Evolutionary conservation across 2,797 vertebrate genomes (phyloP), one percentile per base, ranked within the genome.

Genomic region (Chrosomus eos): DNA sequence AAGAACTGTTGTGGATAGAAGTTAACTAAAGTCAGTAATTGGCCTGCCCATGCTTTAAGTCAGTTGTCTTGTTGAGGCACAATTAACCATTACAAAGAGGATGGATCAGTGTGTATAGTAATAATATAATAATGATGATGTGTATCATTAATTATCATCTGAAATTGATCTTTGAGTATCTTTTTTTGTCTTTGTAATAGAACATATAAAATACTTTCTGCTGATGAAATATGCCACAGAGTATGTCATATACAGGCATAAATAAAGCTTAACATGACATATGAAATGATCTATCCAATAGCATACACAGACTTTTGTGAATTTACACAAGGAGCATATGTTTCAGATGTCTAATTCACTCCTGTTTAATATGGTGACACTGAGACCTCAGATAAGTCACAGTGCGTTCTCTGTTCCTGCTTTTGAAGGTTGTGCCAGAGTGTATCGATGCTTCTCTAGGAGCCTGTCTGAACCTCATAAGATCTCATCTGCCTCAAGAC

Each of bases 401-500:
- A 79, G 53, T 87, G 83, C 75, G 67, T 73, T 82, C 62, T 82
- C 60, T 80, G 74, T 73, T 51, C 28, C 31, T 76, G 58, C 74
- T 36, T 85, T 45, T 85, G 64, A 70, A 48, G 78, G 71, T 84
- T 86, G 82, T 77, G 73, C 62, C 68, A 70, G 68, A 55, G 72
- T 73, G 18, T 85, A 82, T 40, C 21, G 48, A 31, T 28, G 75
- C 83, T 81, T 73, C 19, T 78, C 14, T 18, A 74, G 68, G 48
- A 74, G 51, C 26, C 83, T 66, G 60, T 80, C 83, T 77, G 79
- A 88, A 87, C 67, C 78, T 80, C 87, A 62, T 73, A 62, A 91
- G 87, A 91, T 90, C 89, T 77, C 90, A 89, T 91, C 93, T 93
- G 91, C 88, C 91, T 93, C 60, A 92, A 94, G 90, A 94, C 77